phyloP scores from a whole-genome alignment of 2,888 invertebrate species.

The Oxytorus armatus region DNA sequence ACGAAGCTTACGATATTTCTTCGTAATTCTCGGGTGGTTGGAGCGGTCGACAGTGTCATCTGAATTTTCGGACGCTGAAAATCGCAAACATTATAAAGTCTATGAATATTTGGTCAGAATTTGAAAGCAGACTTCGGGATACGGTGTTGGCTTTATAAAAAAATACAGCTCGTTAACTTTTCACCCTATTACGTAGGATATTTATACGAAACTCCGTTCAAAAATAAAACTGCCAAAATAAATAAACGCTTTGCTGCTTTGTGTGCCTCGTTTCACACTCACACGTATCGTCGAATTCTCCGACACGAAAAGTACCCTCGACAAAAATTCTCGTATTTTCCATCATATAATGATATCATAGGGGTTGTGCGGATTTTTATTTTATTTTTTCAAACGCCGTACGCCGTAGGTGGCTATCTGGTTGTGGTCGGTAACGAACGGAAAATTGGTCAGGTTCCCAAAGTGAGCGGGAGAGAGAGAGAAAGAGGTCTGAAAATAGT shows the following conservation, averaged over 20 bases:
- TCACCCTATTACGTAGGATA: no score
- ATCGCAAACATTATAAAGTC: no score
- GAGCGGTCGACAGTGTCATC: no score
- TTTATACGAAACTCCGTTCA: no score
- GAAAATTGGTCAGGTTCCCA: conserved; percentile 58
- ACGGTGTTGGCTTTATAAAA: no score
- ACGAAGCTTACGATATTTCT: no score
- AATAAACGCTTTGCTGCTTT: conserved; percentile 23
- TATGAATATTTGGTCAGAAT: no score
- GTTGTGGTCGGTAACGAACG: conserved; percentile 63
- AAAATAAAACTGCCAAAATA: conserved; percentile 9
- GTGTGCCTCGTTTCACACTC: conserved; percentile 26
- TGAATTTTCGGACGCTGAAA: no score
- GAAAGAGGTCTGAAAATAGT: conserved; percentile 7
- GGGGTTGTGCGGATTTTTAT: conserved; percentile 8
- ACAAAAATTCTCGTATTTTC: conserved; percentile 29
- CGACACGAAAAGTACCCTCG: conserved; percentile 20
- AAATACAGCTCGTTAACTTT: no score
- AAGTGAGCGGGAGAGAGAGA: conserved; percentile 29
- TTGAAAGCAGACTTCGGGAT: no score
- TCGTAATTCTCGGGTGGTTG: no score
- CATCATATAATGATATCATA: conserved; percentile 32
- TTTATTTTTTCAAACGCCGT: not conserved
- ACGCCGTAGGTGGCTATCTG: conserved; percentile 25
- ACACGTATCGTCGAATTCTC: conserved; percentile 27